A percentile compares a stretch with the other conserved stretches of the same genome.
Conservation (phyloP, 2,113 vertebrate genomes). For the Amia ocellicauda region DNA sequence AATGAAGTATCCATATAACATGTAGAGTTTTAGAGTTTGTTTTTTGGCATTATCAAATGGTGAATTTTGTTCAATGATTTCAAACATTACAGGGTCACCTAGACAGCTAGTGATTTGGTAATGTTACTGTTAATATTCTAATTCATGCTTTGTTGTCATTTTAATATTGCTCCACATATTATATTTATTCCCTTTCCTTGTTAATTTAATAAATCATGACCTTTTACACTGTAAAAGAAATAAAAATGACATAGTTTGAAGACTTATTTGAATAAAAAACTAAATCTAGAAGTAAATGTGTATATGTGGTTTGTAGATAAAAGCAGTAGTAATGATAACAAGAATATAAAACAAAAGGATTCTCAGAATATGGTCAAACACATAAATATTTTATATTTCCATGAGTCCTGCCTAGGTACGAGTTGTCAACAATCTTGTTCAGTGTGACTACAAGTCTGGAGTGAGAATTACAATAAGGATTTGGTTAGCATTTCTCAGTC, state of each 20-base stretch:
- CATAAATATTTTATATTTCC: too few species aligned
- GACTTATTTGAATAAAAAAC: conserved; percentile 59
- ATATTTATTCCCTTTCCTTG: conserved; percentile 23
- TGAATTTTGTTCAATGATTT: conserved; percentile 14
- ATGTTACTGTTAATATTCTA: conserved; percentile 35
- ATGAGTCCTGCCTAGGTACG: too few species aligned
- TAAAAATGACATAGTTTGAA: conserved; percentile 35
- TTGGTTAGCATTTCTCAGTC: too few species aligned
- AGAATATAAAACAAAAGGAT: not conserved
- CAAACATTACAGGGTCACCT: conserved; percentile 22
- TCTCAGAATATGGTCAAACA: too few species aligned
- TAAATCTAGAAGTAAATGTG: conserved; percentile 23
- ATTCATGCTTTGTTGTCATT: conserved; percentile 26
- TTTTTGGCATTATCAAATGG: conserved; percentile 16
- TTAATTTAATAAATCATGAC: conserved; percentile 45
- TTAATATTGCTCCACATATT: conserved; percentile 27
- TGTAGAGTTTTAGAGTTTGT: conserved; percentile 5
- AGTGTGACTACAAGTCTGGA: too few species aligned
- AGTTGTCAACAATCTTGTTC: too few species aligned
- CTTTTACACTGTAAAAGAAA: conserved; percentile 65
- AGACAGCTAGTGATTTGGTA: conserved; percentile 29
- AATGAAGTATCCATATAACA: conserved; percentile 5
- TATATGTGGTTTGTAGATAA: conserved; percentile 5
- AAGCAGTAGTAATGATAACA: not conserved
- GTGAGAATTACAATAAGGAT: too few species aligned